Evolutionary conservation across 2,113 vertebrate genomes (phyloP).

Genomic region (Lampris incognitus): DNA sequence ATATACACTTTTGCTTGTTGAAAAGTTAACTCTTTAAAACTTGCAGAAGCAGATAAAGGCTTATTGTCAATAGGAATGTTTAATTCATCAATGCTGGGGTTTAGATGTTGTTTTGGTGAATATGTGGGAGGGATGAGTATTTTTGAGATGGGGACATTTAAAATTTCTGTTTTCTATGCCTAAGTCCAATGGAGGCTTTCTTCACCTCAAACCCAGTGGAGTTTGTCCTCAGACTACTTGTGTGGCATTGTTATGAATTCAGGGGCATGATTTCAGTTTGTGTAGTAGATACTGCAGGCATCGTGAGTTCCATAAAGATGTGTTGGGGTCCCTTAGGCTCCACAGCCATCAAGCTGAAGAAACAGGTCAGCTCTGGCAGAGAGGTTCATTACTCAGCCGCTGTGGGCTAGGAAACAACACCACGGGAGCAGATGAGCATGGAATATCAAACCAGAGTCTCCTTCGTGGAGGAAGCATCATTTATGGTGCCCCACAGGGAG

Average conservation of each 20-base stretch:
- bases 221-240: not conserved
- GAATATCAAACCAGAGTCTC: conserved; percentile 55
- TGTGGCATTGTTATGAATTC: conserved; percentile 3
- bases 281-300: conserved; percentile 3
- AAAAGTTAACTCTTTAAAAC: too few relatives aligned
- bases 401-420: conserved; percentile 30
- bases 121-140: too few relatives aligned
- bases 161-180: not conserved
- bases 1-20: not conserved
- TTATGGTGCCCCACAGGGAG: conserved; percentile 40
- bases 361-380: conserved; percentile 32
- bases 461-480: conserved; percentile 41
- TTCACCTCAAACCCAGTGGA: not conserved
- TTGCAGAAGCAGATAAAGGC: too few relatives aligned
- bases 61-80: too few relatives aligned
- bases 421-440: conserved; percentile 41
- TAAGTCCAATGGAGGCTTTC: not conserved
- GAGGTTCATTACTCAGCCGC: conserved; percentile 61
- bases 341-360: conserved; percentile 33
- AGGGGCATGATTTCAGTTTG: conserved; percentile 6
- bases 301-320: conserved; percentile 20
- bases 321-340: not conserved
- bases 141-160: too few relatives aligned
- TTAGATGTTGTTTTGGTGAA: too few relatives aligned
- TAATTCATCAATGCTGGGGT: too few relatives aligned